phyloP scores from a whole-genome alignment of 2,888 invertebrate species.

The Eurois occulta region DNA sequence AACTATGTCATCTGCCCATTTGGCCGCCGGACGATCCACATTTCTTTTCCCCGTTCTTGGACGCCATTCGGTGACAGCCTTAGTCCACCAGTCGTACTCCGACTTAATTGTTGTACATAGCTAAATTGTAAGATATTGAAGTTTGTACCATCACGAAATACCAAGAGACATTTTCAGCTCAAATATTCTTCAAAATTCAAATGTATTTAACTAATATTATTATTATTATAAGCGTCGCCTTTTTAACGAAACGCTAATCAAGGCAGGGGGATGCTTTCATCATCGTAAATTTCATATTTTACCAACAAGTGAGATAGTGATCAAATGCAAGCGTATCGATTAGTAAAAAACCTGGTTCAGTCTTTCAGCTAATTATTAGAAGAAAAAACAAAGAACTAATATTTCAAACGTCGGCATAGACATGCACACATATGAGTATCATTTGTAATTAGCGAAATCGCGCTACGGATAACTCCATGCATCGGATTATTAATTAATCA shows the following conservation, averaged over 20 bases:
- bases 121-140: background rate
- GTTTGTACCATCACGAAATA: background rate
- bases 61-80: too few relatives aligned
- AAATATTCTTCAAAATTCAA: background rate
- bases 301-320: background rate
- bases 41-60: too few relatives aligned
- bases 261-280: background rate
- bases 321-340: background rate
- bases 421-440: constrained; percentile 12
- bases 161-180: background rate
- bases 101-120: too few relatives aligned
- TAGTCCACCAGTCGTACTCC: too few relatives aligned
- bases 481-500: constrained; percentile 37
- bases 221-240: too few relatives aligned
- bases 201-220: background rate
- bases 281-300: background rate
- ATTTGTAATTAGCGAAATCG: constrained; percentile 49
- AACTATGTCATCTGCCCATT: too few relatives aligned
- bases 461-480: constrained; percentile 22
- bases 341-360: background rate
- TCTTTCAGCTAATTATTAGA: background rate
- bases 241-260: background rate
- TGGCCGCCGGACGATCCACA: too few relatives aligned
- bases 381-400: background rate
- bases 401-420: constrained; percentile 7